A percentile compares a stretch with the other conserved stretches of the same genome.
These are phyloP conservation scores for Folsomia manolachei DNA, from an alignment of 2,888 invertebrate species.

Conservation along the genomic window DNA sequence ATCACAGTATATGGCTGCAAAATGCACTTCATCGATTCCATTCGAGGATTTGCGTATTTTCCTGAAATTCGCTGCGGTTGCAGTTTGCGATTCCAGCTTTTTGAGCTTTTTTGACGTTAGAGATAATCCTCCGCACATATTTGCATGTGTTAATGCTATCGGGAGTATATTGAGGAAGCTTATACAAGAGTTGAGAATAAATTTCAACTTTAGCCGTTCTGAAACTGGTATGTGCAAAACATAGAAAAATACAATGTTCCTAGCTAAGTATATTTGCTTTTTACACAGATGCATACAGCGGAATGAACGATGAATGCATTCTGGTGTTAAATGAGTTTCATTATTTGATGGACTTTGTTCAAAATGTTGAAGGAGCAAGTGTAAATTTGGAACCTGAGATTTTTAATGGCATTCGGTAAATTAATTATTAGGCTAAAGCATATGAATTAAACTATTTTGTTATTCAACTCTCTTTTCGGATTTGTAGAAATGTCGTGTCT, in stretches of 20 bases:
- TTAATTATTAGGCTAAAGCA: not conserved
- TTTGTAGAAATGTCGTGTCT: constrained; percentile 40
- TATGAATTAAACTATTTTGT: not conserved
- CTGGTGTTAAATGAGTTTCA: constrained; percentile 42
- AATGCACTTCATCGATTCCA: constrained; percentile 18
- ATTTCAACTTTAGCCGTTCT: constrained; percentile 27
- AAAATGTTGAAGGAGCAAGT: constrained; percentile 30
- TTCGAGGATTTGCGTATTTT: constrained; percentile 37
- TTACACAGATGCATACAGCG: constrained; percentile 23
- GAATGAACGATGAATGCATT: constrained; percentile 40
- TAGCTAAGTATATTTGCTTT: too few species aligned
- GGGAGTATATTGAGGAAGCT: constrained; percentile 35
- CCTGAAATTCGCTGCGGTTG: constrained; percentile 42
- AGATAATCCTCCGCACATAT: constrained; percentile 39
- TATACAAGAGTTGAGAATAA: constrained; percentile 33
- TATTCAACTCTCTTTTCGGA: not conserved
- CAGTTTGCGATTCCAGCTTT: constrained; percentile 45
- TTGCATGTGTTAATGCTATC: constrained; percentile 40
- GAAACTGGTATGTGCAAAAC: constrained; percentile 40
- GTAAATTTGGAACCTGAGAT: constrained; percentile 30
- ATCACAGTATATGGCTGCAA: constrained; percentile 31
- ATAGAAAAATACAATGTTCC: too few species aligned
- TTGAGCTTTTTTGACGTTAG: constrained; percentile 44
- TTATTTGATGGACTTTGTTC: constrained; percentile 40
- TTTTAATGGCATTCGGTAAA: constrained; percentile 35